phyloP scores from a whole-genome alignment of 1,140 invertebrate genomes.

The Atta colombica region DNA sequence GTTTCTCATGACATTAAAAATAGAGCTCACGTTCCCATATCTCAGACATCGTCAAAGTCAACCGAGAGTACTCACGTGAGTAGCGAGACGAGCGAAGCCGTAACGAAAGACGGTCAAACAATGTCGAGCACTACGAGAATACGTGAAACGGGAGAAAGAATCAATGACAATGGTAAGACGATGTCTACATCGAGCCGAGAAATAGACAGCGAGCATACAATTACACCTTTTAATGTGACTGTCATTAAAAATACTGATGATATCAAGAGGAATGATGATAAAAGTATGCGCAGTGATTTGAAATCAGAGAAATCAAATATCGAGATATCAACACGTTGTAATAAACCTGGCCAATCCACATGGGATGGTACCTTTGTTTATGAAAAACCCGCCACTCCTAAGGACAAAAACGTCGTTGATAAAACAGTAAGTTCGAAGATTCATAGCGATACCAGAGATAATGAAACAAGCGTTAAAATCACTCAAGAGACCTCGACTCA shows the following conservation, averaged over 20 bases:
- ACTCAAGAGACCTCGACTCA: constrained; percentile 10
- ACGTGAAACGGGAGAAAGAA: constrained; percentile 64
- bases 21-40: neutral
- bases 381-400: constrained; percentile 79
- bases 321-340: constrained; percentile 44
- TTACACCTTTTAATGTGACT: constrained; percentile 34
- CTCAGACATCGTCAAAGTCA: constrained; percentile 66
- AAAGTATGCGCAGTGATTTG: constrained; percentile 40
- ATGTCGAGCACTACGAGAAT: constrained; percentile 73
- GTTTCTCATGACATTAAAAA: constrained; percentile 3
- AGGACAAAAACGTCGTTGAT: constrained; percentile 18
- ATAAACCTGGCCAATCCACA: constrained; percentile 84
- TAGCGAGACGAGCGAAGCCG: constrained; percentile 69
- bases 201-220: constrained; percentile 74
- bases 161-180: constrained; percentile 79
- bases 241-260: constrained; percentile 51
- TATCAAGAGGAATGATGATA: constrained; percentile 28
- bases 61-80: constrained; percentile 72
- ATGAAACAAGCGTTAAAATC: constrained; percentile 61
- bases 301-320: constrained; percentile 17
- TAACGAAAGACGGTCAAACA: constrained; percentile 76
- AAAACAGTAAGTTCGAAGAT: constrained; percentile 27
- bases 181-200: constrained; percentile 72
- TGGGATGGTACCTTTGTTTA: constrained; percentile 87
- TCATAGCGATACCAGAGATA: neutral